Conservation (phyloP, 2,797 vertebrate genomes). For the Aphelocoma californica region DNA sequence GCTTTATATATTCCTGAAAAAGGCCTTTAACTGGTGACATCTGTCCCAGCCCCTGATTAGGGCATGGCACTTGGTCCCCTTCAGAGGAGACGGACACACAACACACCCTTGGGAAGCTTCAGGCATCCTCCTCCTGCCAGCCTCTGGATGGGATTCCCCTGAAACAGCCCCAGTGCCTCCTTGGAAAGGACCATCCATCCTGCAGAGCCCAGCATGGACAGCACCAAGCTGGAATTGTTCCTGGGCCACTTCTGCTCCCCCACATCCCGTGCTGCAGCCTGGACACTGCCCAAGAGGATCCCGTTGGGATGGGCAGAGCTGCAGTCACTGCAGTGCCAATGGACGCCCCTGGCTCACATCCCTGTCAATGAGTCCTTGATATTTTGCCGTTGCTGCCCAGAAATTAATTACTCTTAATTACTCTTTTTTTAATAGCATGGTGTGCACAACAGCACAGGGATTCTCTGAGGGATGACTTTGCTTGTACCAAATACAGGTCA, state of each 20-base stretch:
- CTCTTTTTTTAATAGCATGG: no score
- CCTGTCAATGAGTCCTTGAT: fast-evolving
- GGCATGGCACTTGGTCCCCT: fast-evolving
- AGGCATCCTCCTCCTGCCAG: background rate
- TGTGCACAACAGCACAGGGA: fast-evolving
- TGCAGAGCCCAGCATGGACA: background rate
- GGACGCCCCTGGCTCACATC: background rate
- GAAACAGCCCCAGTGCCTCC: fast-evolving
- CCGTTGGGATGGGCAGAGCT: background rate
- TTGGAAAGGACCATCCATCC: fast-evolving
- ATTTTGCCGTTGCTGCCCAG: background rate
- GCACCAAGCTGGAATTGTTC: background rate
- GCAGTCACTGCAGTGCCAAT: fast-evolving
- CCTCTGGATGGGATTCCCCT: background rate
- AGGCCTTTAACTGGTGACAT: background rate
- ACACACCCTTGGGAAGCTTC: fast-evolving
- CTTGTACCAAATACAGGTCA: fast-evolving
- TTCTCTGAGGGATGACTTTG: background rate
- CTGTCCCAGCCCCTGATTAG: background rate
- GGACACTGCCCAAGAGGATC: background rate
- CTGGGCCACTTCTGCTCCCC: background rate
- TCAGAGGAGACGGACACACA: background rate
- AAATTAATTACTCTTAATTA: background rate
- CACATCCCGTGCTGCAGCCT: fast-evolving
- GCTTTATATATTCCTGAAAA: background rate